Conservation (phyloP, 2,113 vertebrate species). For the Eudyptes chrysolophus region DNA sequence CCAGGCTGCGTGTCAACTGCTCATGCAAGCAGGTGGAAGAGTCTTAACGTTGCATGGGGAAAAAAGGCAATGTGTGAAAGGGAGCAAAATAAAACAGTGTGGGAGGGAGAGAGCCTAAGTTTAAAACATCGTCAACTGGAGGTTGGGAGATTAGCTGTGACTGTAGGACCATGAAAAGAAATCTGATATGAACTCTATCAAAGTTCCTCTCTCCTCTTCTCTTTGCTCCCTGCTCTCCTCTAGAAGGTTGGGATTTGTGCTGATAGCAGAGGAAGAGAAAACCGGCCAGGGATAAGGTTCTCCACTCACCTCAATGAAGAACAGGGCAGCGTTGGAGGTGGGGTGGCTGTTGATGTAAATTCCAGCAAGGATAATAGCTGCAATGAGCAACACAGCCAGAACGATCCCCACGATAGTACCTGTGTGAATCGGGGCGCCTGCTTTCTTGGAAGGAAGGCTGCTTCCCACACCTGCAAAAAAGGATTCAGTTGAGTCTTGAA, state of each 20-base stretch:
- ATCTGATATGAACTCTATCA: rapidly evolving
- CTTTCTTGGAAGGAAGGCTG: conserved; percentile 40
- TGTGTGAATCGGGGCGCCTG: conserved; percentile 74
- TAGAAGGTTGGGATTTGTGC: neutral
- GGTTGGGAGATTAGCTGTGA: neutral
- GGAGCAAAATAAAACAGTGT: neutral
- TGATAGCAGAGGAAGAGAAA: neutral
- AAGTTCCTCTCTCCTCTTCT: neutral
- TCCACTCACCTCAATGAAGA: conserved; percentile 88
- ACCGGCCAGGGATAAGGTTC: too few relatives aligned
- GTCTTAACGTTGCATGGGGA: neutral
- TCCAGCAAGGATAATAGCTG: conserved; percentile 81
- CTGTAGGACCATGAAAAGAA: neutral
- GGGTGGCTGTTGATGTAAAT: conserved; percentile 90
- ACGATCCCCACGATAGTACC: conserved; percentile 88
- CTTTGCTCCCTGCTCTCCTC: neutral
- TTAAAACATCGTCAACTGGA: neutral
- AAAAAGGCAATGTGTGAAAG: neutral
- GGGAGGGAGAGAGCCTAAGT: neutral
- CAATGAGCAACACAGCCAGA: conserved; percentile 82
- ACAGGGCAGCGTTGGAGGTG: conserved; percentile 84
- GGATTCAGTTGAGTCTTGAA: neutral
- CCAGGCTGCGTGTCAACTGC: neutral
- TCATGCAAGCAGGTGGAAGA: neutral
- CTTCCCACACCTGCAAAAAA: conserved; percentile 50